Percentiles rank a stretch among this genome's conserved stretches.
These are phyloP conservation scores for Limosa lapponica DNA, from an alignment of 2,797 vertebrate species.

Conservation along the genomic window DNA sequence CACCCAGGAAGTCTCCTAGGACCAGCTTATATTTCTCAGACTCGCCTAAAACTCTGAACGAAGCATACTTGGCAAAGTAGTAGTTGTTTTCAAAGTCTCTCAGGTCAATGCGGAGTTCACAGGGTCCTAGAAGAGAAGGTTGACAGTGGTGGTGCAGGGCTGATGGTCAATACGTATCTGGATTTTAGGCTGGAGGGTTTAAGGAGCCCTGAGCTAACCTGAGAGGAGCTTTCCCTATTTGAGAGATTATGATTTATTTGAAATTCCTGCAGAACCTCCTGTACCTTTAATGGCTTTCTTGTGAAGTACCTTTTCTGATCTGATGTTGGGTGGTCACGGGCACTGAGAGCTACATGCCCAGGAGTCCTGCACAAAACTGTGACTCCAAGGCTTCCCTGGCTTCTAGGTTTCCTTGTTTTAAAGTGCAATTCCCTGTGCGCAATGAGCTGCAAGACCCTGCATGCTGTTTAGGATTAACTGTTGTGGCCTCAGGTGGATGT, in stretches of 20 bases:
- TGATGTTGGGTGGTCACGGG: neutral
- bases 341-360: neutral
- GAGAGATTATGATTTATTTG: neutral
- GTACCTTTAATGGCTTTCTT: neutral
- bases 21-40: slow-evolving; percentile 64
- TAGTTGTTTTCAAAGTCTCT: slow-evolving; percentile 63
- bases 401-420: neutral
- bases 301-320: neutral
- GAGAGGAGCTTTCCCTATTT: neutral
- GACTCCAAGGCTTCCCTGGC: neutral
- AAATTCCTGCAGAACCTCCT: neutral
- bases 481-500: neutral
- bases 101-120: slow-evolving; percentile 63
- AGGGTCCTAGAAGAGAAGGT: slow-evolving; percentile 44
- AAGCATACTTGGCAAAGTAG: slow-evolving; percentile 62
- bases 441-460: neutral
- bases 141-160: neutral
- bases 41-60: slow-evolving; percentile 60
- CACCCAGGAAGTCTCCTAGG: slow-evolving; percentile 52
- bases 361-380: neutral
- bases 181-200: neutral
- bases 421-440: neutral
- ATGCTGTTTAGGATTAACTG: neutral
- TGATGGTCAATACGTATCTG: neutral
- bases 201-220: neutral